Conservation (phyloP, 2,888 invertebrate genomes). For the Dorcus hopei region DNA sequence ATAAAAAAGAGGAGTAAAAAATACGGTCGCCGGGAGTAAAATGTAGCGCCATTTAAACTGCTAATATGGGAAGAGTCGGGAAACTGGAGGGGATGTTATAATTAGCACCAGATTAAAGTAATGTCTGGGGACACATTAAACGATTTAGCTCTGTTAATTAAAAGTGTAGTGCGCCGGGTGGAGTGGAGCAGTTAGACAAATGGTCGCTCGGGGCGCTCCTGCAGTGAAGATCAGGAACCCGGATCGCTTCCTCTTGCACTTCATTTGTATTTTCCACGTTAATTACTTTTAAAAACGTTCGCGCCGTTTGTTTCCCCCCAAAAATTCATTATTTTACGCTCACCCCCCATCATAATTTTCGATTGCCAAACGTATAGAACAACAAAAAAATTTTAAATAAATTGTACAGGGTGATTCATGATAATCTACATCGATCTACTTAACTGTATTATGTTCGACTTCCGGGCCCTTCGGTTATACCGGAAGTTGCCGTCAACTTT, state of each 20-base stretch:
- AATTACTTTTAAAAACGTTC: too few species aligned
- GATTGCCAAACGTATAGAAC: too few species aligned
- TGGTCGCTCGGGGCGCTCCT: slow-evolving; percentile 39
- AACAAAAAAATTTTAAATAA: too few species aligned
- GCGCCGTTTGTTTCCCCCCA: too few species aligned
- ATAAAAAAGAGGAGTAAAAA: not conserved
- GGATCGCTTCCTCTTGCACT: not conserved
- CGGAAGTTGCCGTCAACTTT: too few species aligned
- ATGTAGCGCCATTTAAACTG: slow-evolving; percentile 1
- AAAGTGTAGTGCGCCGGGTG: slow-evolving; percentile 49
- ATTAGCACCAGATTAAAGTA: slow-evolving; percentile 65
- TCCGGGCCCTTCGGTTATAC: too few species aligned
- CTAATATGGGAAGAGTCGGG: slow-evolving; percentile 15
- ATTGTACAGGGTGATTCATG: too few species aligned
- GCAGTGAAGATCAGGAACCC: slow-evolving; percentile 12
- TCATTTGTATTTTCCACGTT: too few species aligned
- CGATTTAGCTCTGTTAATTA: slow-evolving; percentile 55
- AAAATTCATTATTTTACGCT: not conserved
- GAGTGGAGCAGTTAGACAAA: slow-evolving; percentile 41
- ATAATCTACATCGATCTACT: too few species aligned
- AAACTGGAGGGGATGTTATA: slow-evolving; percentile 50
- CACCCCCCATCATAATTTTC: not conserved
- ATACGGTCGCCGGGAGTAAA: not conserved
- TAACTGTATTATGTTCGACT: too few species aligned
- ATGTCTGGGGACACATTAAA: slow-evolving; percentile 61